Evolutionary conservation across 2,888 invertebrate genomes (phyloP).

Genomic region (Callyntrura sp.): DNA sequence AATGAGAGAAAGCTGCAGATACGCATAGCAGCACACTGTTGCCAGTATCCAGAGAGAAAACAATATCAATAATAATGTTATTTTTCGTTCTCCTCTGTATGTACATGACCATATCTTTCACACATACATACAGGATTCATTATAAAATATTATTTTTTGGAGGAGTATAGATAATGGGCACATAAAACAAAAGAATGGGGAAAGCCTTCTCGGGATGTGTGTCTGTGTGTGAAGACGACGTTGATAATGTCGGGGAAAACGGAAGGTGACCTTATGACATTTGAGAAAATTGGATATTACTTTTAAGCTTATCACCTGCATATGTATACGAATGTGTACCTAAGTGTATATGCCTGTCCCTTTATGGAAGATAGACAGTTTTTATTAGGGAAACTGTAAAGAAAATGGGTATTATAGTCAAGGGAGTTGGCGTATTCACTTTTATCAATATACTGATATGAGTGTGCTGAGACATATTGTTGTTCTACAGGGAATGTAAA

Average conservation of each 20-base stretch:
- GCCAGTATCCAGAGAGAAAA: constrained; percentile 12
- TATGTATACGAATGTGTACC: not conserved
- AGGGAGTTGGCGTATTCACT: not conserved
- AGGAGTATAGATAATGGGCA: not conserved
- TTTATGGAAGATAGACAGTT: not conserved
- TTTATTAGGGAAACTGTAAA: not conserved
- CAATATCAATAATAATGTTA: constrained; percentile 53
- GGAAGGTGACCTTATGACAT: constrained; percentile 77
- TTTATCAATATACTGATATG: not conserved
- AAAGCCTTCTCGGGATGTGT: no score
- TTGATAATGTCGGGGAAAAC: constrained; percentile 4
- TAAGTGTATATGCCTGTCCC: not conserved
- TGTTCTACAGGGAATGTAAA: constrained; percentile 5
- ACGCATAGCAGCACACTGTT: constrained; percentile 39
- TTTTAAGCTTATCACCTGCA: constrained; percentile 46
- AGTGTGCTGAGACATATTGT: not conserved
- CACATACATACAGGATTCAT: not conserved
- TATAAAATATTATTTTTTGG: not conserved
- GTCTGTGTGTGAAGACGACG: not conserved
- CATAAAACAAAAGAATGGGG: not conserved
- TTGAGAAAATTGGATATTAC: constrained; percentile 76
- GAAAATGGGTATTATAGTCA: not conserved
- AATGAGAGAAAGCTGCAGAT: not conserved
- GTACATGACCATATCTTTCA: not conserved
- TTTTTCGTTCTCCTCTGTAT: constrained; percentile 9